Conservation (phyloP, 2,113 vertebrate genomes). For the Oryzias curvinotus region DNA sequence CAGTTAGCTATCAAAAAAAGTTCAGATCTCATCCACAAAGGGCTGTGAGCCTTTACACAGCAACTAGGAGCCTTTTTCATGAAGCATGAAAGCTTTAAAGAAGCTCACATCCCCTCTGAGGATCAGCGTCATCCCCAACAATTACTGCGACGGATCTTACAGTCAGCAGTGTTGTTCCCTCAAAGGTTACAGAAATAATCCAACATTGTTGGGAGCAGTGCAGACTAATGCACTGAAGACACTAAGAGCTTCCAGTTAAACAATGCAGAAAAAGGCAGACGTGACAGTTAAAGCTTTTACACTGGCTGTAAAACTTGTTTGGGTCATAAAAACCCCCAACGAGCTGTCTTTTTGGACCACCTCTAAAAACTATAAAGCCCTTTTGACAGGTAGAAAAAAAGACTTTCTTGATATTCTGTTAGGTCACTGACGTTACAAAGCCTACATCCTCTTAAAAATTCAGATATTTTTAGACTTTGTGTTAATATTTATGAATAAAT, state of each 20-base stretch:
- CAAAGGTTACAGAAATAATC: not conserved
- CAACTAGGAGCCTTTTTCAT: too few relatives aligned
- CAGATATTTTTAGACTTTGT: too few relatives aligned
- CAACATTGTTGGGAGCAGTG: not conserved
- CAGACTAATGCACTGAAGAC: not conserved
- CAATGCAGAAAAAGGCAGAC: not conserved
- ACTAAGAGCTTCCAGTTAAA: not conserved
- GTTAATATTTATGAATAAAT: too few relatives aligned
- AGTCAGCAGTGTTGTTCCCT: not conserved
- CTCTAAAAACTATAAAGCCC: too few relatives aligned
- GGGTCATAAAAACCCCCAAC: not conserved
- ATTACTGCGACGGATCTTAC: not conserved
- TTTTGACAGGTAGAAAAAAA: too few relatives aligned
- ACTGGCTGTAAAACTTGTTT: constrained; percentile 7
- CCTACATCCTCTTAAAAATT: too few relatives aligned
- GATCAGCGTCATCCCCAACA: not conserved
- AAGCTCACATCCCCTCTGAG: not conserved
- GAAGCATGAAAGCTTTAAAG: too few relatives aligned
- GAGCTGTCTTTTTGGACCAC: constrained; percentile 2
- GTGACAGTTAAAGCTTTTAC: constrained; percentile 1
- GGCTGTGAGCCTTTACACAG: not conserved
- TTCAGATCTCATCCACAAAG: not conserved
- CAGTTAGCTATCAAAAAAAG: not conserved
- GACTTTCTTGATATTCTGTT: too few relatives aligned
- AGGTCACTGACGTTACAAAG: too few relatives aligned